phyloP scores from a whole-genome alignment of 1,140 invertebrate species.

The Episyrphus balteatus region DNA sequence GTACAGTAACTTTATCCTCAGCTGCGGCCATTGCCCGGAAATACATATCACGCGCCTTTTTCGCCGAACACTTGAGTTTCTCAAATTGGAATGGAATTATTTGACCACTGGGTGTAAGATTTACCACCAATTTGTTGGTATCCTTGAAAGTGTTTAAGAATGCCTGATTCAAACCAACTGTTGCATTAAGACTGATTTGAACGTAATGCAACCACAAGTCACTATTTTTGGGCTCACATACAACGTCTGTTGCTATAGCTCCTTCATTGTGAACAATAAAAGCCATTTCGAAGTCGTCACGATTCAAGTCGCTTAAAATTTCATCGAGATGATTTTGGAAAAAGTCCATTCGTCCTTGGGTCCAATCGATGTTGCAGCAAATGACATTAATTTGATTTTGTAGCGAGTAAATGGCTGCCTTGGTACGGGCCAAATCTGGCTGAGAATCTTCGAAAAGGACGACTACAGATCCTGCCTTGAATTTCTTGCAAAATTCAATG shows the following conservation, averaged over 20 bases:
- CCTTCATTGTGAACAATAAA: conserved; percentile 86
- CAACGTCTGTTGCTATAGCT: conserved; percentile 55
- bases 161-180: conserved; percentile 62
- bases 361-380: conserved; percentile 6
- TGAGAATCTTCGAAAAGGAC: conserved; percentile 63
- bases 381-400: conserved; percentile 7
- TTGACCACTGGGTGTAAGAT: conserved; percentile 82
- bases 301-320: conserved; percentile 8
- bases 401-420: conserved; percentile 3
- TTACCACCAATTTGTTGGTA: conserved; percentile 53
- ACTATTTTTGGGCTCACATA: conserved; percentile 44
- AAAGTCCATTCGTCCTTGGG: conserved; percentile 9
- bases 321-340: conserved; percentile 5
- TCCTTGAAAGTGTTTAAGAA: conserved; percentile 47
- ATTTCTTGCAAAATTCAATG: conserved; percentile 48
- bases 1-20: conserved; percentile 59
- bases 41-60: conserved; percentile 82
- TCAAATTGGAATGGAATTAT: conserved; percentile 61
- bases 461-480: conserved; percentile 51
- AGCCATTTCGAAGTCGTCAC: conserved; percentile 48
- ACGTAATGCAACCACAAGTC: conserved; percentile 56
- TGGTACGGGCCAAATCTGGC: neutral
- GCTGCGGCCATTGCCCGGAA: conserved; percentile 66
- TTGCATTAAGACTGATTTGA: conserved; percentile 68
- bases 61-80: conserved; percentile 71